These are phyloP conservation scores for Craniophora ligustri DNA, from an alignment of 2,888 invertebrate species.

Conservation along the genomic window DNA sequence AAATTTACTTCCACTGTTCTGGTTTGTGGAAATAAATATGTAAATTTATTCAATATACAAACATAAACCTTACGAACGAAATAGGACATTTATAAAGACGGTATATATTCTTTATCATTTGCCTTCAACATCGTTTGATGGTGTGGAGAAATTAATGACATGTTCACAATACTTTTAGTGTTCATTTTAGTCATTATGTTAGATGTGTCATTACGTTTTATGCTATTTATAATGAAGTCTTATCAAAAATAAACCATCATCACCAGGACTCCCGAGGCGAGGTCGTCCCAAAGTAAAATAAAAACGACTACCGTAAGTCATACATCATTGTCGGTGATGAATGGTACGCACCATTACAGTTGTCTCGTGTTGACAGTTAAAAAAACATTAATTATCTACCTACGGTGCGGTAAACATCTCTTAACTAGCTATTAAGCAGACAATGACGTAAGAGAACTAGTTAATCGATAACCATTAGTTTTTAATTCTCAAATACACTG, in stretches of 20 bases:
- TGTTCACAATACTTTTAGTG: background rate
- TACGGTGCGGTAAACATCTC: conserved; percentile 60
- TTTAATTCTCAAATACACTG: conserved; percentile 47
- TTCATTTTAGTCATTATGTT: conserved; percentile 1
- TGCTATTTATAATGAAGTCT: conserved; percentile 35
- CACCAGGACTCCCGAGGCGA: conserved; percentile 35
- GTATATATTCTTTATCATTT: too few species aligned
- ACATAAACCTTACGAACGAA: too few species aligned
- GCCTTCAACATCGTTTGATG: too few species aligned
- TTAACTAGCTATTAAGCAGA: conserved; percentile 60
- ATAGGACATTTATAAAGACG: too few species aligned
- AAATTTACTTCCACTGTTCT: too few species aligned
- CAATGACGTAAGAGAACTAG: conserved; percentile 53
- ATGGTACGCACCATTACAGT: conserved; percentile 61
- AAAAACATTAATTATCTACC: conserved; percentile 70
- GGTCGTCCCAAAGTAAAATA: conserved; percentile 42
- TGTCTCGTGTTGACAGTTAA: conserved; percentile 66
- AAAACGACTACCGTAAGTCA: conserved; percentile 43
- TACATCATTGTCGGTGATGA: conserved; percentile 63
- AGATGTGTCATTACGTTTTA: conserved; percentile 5
- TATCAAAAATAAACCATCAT: conserved; percentile 43
- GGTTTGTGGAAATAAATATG: too few species aligned
- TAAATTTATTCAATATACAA: too few species aligned
- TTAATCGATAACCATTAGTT: conserved; percentile 58
- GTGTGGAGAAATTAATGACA: background rate